These are phyloP conservation scores for Lacerta agilis DNA, from an alignment of 2,797 vertebrate genomes.

Conservation along the genomic window DNA sequence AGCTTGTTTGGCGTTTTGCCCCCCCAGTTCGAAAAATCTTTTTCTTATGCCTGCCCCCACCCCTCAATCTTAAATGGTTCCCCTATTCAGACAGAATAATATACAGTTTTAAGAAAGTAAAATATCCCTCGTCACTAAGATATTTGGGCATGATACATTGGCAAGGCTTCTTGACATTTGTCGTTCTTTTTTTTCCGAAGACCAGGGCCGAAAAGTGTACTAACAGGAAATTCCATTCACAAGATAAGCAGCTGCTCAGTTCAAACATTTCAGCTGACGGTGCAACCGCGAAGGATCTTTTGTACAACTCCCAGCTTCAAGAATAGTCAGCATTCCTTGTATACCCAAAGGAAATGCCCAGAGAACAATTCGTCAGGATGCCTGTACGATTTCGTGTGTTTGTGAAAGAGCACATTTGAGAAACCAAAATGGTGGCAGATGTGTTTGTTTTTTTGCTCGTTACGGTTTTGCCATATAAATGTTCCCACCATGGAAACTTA, in stretches of 20 bases:
- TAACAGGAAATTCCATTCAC: conserved; percentile 82
- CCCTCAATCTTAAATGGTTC: neutral
- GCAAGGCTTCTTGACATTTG: conserved; percentile 73
- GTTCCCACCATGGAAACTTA: neutral
- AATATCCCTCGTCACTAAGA: conserved; percentile 15
- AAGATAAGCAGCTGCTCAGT: conserved; percentile 80
- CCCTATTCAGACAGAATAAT: neutral
- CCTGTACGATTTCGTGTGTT: conserved; percentile 64
- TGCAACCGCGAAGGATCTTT: conserved; percentile 63
- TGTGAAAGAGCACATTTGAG: conserved; percentile 59
- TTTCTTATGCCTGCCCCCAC: neutral
- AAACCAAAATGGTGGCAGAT: neutral
- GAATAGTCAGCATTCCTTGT: conserved; percentile 79
- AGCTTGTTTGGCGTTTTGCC: neutral
- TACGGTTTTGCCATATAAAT: too few relatives aligned
- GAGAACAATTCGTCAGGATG: conserved; percentile 71
- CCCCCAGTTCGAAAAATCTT: neutral
- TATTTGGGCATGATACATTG: conserved; percentile 48
- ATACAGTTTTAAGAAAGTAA: neutral
- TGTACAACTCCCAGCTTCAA: conserved; percentile 61
- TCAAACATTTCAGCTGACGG: conserved; percentile 73
- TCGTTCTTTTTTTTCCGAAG: conserved; percentile 66
- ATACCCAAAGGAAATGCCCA: conserved; percentile 76
- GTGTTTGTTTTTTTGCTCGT: too few relatives aligned
- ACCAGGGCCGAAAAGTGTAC: conserved; percentile 71